Conservation (phyloP, 1,140 invertebrate species). For the Archivesica marissinica region DNA sequence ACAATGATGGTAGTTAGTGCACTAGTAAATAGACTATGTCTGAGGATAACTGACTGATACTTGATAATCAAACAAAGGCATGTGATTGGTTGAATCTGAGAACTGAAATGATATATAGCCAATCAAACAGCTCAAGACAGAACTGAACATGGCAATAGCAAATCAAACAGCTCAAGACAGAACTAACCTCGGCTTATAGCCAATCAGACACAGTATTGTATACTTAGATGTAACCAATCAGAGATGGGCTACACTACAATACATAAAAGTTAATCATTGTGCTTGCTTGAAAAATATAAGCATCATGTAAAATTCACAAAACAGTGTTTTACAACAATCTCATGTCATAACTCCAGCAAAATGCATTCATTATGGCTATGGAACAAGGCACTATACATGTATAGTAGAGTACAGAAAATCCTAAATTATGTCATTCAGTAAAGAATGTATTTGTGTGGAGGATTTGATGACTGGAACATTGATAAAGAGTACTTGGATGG, state of each 20-base stretch:
- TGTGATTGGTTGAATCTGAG: no score
- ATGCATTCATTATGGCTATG: neutral
- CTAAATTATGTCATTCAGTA: neutral
- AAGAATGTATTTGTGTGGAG: neutral
- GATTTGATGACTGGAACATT: neutral
- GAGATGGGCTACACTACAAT: neutral
- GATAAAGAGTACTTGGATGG: neutral
- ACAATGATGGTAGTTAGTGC: no score
- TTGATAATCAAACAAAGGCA: no score
- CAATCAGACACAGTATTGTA: no score
- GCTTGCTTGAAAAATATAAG: neutral
- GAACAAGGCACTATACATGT: neutral
- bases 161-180: no score
- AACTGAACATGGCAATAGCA: no score
- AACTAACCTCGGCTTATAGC: no score
- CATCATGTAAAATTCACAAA: neutral
- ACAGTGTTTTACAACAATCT: neutral
- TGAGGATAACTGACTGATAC: no score
- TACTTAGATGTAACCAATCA: neutral
- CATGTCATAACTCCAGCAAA: neutral
- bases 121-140: no score
- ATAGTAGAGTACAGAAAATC: no score
- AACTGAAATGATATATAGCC: no score
- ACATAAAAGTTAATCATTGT: neutral
- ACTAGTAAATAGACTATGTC: no score